phyloP scores from a whole-genome alignment of 2,797 vertebrate genomes.

The Spinus olivaceus region DNA sequence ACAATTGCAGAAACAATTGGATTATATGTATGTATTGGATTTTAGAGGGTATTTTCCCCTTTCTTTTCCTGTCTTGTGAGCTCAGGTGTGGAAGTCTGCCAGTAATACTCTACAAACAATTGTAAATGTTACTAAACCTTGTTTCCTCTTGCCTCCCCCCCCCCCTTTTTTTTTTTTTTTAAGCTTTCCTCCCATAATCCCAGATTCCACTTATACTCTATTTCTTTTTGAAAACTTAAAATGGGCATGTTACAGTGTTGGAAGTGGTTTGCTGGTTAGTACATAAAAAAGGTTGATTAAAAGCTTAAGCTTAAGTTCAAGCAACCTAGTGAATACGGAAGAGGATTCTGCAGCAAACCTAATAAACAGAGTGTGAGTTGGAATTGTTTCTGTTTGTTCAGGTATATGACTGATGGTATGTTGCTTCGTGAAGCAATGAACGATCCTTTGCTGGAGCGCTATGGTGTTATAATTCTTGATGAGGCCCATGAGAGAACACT shows the following conservation, averaged over 20 bases:
- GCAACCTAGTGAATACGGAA: neutral
- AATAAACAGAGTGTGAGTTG: neutral
- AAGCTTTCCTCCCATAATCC: rapidly evolving
- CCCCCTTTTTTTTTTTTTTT: neutral
- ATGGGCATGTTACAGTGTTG: neutral
- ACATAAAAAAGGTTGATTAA: neutral
- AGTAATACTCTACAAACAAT: neutral
- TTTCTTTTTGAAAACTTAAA: neutral
- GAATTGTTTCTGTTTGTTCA: conserved; percentile 47
- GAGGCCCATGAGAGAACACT: conserved; percentile 95
- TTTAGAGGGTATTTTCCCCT: neutral
- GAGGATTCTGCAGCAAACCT: neutral
- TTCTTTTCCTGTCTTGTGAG: neutral
- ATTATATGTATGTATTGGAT: neutral
- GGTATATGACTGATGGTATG: conserved; percentile 98
- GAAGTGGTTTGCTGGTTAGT: neutral
- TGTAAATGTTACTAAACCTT: neutral
- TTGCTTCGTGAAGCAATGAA: conserved; percentile 97
- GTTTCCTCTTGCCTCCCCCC: neutral
- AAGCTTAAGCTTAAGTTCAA: neutral
- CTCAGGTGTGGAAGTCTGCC: neutral
- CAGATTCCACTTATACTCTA: neutral
- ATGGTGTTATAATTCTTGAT: conserved; percentile 94
- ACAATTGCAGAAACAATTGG: neutral
- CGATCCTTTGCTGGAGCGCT: conserved; percentile 93